Conservation (phyloP, 2,113 vertebrate genomes). For the Oncorhynchus nerka region DNA sequence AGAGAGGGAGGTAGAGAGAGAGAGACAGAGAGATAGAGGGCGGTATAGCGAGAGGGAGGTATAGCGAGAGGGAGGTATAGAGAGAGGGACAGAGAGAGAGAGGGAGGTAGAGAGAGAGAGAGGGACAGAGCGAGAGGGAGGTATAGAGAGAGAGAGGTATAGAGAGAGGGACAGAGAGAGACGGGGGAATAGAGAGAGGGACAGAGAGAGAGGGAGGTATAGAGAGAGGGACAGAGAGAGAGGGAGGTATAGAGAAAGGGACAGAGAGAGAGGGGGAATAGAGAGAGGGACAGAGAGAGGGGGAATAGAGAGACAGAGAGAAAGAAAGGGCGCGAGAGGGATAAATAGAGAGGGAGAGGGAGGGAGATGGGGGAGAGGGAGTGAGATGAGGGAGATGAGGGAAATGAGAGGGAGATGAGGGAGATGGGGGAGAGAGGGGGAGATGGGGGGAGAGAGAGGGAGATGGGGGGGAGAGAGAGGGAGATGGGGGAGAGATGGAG, state of each 20-base stretch:
- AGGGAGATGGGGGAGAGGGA: too few species aligned
- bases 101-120: neutral
- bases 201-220: neutral
- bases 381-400: too few species aligned
- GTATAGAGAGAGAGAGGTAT: conserved; percentile 12
- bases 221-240: neutral
- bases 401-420: too few species aligned
- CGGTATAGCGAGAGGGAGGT: accelerated
- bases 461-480: too few species aligned
- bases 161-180: neutral
- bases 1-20: accelerated
- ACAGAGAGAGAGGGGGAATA: too few species aligned
- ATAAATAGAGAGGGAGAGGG: neutral
- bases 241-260: too few species aligned
- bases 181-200: neutral
- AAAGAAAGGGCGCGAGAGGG: neutral
- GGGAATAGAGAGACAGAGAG: neutral
- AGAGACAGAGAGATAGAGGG: too few species aligned
- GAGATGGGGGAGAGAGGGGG: too few species aligned
- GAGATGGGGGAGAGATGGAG: too few species aligned
- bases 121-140: neutral
- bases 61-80: too few species aligned
- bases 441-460: too few species aligned
- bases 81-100: neutral
- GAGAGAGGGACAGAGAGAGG: too few species aligned